Percentiles rank a stretch among this genome's conserved stretches.
Conservation (phyloP, 2,888 invertebrate genomes). For the Brachynemurus nebulosus region DNA sequence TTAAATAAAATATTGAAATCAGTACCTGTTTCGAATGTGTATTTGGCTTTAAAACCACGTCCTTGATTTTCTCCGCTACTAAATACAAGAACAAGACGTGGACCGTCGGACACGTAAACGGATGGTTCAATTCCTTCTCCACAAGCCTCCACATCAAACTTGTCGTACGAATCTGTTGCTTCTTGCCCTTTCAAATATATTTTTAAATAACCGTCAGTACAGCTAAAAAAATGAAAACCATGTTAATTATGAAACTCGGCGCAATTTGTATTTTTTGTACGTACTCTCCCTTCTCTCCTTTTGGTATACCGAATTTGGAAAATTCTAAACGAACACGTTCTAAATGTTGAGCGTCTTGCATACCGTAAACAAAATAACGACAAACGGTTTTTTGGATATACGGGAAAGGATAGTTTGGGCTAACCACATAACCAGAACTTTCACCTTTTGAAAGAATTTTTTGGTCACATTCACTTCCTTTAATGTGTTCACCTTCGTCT, state of each 20-base stretch:
- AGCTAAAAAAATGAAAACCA: conserved; percentile 38
- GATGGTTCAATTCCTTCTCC: conserved; percentile 66
- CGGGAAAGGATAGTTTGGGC: conserved; percentile 91
- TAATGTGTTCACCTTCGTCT: conserved; percentile 88
- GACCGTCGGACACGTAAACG: conserved; percentile 77
- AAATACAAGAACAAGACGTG: conserved; percentile 87
- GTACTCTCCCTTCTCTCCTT: conserved; percentile 71
- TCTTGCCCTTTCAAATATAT: conserved; percentile 86
- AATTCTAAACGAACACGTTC: conserved; percentile 88
- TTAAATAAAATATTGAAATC: conserved; percentile 3
- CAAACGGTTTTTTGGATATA: conserved; percentile 94
- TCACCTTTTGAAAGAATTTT: conserved; percentile 89
- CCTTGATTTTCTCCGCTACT: conserved; percentile 86
- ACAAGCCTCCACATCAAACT: conserved; percentile 86
- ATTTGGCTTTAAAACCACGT: conserved; percentile 79
- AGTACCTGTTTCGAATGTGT: conserved; percentile 68
- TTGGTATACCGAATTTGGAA: conserved; percentile 79
- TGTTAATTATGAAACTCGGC: background rate
- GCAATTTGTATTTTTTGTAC: conserved; percentile 27
- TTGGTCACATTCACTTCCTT: conserved; percentile 97
- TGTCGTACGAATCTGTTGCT: conserved; percentile 82
- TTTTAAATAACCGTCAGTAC: conserved; percentile 82
- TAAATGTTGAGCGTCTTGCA: conserved; percentile 93
- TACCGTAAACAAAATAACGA: conserved; percentile 95
- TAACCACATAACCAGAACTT: conserved; percentile 83